Base-by-base conservation (phyloP, 1,140 invertebrate genomes). In the Drosophila trapezifrons region DNA sequence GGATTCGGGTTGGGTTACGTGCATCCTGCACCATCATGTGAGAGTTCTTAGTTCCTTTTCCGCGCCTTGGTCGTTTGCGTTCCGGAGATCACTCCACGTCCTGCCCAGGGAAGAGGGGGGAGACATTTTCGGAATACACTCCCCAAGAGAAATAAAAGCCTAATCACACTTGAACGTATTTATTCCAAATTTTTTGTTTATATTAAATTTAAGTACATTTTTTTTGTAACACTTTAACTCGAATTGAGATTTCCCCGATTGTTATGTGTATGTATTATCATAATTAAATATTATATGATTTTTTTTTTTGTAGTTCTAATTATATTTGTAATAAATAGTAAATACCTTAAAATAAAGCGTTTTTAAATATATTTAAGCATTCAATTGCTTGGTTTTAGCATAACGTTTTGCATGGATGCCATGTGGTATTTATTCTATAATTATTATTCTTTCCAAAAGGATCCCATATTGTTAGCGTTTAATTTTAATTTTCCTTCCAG, bases 341-440 rank as follows among this genome's bases (percentile, higher is more conserved):
- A 35, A 52, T 49, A 64, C 27, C 10, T 65, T 37, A 62, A 67
- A 13, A 67, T 20, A 42, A 62, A 40, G 58, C n/a, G 49, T 38
- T 46, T 73, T 58, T 57, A 45, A 45, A 38, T 64, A 49, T 35
- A 69, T 45, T 45, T 32, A 40, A 73, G 35, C 27, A 51, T 40
- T 51, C 20, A 57, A 37, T 73, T 55, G 13, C 25, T 54, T 32
- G 12, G 6, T 25, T 42, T 60, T 69, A 10, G 27, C 57, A 22
- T 45, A 56, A 15, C 12, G 12, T 35, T 63, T 70, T 76, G 73
- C 63, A 82, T 82, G 74, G 67, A 78, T 82, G 49, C 74, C 79
- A 81, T 81, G 47, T 18, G n/a, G 9, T 22, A 22, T 22, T 22
- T 18, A 18, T 49, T 29, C n/a, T n/a, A 49, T 0, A 49, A 12